Evolutionary conservation across 1,140 invertebrate species (phyloP), one percentile per base, ranked within the genome.

Genomic region (Thalassaphorura encarpata): DNA sequence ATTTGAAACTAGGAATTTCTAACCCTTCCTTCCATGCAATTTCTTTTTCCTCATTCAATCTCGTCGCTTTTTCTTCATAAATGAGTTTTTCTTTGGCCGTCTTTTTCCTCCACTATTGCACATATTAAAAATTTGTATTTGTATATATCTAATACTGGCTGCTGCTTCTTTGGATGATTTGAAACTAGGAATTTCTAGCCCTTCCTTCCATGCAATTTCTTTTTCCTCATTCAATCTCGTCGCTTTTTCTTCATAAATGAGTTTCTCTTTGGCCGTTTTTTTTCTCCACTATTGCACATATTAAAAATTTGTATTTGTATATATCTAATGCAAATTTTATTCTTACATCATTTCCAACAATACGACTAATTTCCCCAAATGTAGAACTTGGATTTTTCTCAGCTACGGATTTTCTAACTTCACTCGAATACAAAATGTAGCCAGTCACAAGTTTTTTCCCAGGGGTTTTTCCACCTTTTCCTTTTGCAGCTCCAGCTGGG

Each of bases 381-480:
- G 83, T 84, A 48, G 86, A 85, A 57, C 94, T 90, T 4, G 94
- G 94, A 77, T 98, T 95, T 68, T 88, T 85, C 67, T 84, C 75
- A 70, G 90, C 81, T 70, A 93, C 81, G 67, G 78, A 72, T 82
- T 94, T 77, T 16, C 96, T 78, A 33, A 96, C 84, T 76, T 99
- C 96, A 70, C 92, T 87, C 16, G 96, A 96, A 77, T 97, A 99
- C 24, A 99, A 79, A 68, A 99, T 98, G 74, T 99, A 99, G 13
- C 95, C 95, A 66, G 92, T 96, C 57, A 97, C 87, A 62, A 94
- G 78, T 78, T 92, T 92, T 72, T 87, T 87, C 62, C 81, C 81
- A 62, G 77, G 76, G 69, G 82, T 77, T 77, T 89, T 89, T 0
- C 52, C 59, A 66, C 64, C n/a, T 36, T 36, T 36, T n/a, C 11